phyloP scores from a whole-genome alignment of 2,797 vertebrate species.

The Mormyrus proboscirostris region DNA sequence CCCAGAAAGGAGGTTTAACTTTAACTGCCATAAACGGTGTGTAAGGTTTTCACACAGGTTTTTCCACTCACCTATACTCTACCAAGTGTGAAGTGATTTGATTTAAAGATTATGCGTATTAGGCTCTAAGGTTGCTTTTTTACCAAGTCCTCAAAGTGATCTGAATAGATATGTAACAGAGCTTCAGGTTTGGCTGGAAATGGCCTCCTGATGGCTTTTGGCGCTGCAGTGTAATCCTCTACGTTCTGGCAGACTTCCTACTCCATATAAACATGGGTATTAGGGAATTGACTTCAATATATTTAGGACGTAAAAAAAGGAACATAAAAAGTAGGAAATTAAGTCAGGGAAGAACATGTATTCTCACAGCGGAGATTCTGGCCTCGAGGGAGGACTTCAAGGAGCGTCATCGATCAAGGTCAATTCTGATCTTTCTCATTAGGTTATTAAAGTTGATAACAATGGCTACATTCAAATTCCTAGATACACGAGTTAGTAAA shows the following conservation, averaged over 20 bases:
- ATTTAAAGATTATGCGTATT: neutral
- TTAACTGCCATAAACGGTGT: neutral
- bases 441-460: conserved; percentile 3
- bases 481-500: neutral
- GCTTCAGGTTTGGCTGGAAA: neutral
- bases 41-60: neutral
- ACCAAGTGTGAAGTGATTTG: neutral
- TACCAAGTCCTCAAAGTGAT: neutral
- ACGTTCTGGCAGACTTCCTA: neutral
- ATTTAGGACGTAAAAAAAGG: neutral
- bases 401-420: neutral
- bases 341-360: neutral
- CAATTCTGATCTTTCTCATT: neutral
- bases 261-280: neutral
- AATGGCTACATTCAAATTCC: neutral
- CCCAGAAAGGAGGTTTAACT: neutral
- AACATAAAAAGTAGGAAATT: conserved; percentile 1
- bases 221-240: neutral
- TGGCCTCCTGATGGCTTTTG: neutral
- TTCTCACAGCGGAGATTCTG: neutral
- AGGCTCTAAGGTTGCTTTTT: neutral
- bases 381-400: neutral
- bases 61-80: neutral
- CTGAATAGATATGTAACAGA: neutral
- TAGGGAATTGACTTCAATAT: conserved; percentile 1